Conservation (phyloP, 92 coral and sea anemone species). For the Virgularia gustaviana region DNA sequence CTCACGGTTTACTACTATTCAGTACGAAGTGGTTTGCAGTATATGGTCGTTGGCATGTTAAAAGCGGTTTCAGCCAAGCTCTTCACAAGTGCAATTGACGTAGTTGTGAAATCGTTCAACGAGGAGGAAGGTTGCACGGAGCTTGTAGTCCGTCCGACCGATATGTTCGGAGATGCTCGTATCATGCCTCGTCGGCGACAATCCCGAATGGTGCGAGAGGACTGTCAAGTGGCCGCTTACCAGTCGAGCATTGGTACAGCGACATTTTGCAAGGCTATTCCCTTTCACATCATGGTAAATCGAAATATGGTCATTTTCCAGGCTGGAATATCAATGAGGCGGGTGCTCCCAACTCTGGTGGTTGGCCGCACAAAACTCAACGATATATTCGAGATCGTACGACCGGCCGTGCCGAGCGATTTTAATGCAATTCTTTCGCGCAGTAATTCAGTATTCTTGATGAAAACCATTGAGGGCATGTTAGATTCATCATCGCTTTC, state of each 20-base stretch:
- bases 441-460: constrained; percentile 78
- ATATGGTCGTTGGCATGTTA: constrained; percentile 81
- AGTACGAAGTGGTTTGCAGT: constrained; percentile 85
- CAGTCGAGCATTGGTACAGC: constrained; percentile 63
- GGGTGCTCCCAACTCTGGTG: constrained; percentile 76
- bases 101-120: constrained; percentile 49
- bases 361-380: constrained; percentile 68
- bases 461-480: constrained; percentile 80
- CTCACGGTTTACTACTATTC: constrained; percentile 75
- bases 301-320: constrained; percentile 84
- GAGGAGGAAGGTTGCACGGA: constrained; percentile 55
- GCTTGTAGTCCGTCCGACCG: constrained; percentile 56
- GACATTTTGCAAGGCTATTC: constrained; percentile 92
- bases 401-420: constrained; percentile 73
- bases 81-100: constrained; percentile 61
- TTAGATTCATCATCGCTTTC: constrained; percentile 83
- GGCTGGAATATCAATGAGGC: constrained; percentile 74
- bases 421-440: constrained; percentile 71
- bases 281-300: constrained; percentile 86
- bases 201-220: constrained; percentile 58
- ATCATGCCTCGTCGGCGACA: constrained; percentile 50
- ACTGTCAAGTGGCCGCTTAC: constrained; percentile 69
- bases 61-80: constrained; percentile 72
- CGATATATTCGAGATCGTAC: constrained; percentile 71
- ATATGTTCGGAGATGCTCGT: constrained; percentile 42